These are phyloP conservation scores for Saturnia pavonia DNA, from an alignment of 2,888 invertebrate species.

Conservation along the genomic window DNA sequence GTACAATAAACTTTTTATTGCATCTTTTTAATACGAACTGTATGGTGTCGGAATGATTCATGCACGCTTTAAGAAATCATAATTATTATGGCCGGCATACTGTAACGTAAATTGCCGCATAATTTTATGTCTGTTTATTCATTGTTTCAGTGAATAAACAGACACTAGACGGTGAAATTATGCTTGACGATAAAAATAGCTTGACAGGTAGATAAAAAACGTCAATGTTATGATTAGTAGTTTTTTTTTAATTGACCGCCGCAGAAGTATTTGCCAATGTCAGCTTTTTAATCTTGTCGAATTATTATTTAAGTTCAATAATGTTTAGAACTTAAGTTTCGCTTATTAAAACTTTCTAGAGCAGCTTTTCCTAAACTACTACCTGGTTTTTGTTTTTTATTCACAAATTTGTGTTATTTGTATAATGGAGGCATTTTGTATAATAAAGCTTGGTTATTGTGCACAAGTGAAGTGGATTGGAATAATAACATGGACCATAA, in stretches of 20 bases:
- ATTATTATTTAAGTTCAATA: not conserved
- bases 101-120: slow-evolving; percentile 32
- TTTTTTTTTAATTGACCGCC: not conserved
- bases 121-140: no score
- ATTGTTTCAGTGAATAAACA: slow-evolving; percentile 54
- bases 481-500: no score
- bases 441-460: no score
- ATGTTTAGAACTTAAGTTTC: not conserved
- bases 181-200: slow-evolving; percentile 34
- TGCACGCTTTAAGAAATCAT: slow-evolving; percentile 32
- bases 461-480: no score
- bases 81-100: slow-evolving; percentile 42
- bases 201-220: not conserved
- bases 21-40: slow-evolving; percentile 17
- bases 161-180: slow-evolving; percentile 52
- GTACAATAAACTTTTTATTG: slow-evolving; percentile 3
- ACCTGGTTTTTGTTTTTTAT: no score
- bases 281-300: not conserved
- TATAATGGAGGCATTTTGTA: no score
- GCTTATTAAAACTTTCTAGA: not conserved
- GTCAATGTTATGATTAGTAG: not conserved
- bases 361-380: no score
- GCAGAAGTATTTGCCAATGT: not conserved
- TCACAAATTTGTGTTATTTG: no score
- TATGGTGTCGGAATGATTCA: slow-evolving; percentile 31